Evolutionary conservation across 2,113 vertebrate genomes (phyloP).

Genomic region (Dicaeum eximium): DNA sequence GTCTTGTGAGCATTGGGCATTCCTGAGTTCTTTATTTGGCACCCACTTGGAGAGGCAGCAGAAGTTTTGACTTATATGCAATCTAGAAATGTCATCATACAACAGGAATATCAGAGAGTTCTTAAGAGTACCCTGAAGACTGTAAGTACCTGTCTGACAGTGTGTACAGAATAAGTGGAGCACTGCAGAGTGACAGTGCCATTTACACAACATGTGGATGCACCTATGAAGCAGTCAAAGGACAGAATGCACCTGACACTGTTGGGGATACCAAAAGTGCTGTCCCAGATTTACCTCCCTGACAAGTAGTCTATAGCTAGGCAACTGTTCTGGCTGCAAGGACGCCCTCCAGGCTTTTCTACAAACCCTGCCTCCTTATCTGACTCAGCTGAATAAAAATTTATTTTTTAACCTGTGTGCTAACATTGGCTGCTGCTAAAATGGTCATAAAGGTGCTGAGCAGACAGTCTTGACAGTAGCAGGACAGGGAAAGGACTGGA

Average conservation of each 20-base stretch:
- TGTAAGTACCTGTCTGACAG: background rate
- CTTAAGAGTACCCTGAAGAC: background rate
- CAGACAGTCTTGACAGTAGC: background rate
- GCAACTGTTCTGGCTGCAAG: background rate
- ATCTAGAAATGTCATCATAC: background rate
- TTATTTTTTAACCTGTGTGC: background rate
- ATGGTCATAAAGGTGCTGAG: background rate
- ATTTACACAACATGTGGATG: background rate
- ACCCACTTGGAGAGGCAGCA: background rate
- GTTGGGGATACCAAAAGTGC: background rate
- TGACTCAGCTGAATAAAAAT: background rate
- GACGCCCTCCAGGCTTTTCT: slow-evolving; percentile 5
- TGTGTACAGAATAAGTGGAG: background rate
- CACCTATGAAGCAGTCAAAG: background rate
- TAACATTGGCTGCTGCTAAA: background rate
- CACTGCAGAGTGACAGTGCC: background rate
- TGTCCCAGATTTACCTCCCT: background rate
- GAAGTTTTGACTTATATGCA: background rate
- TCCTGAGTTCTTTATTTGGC: background rate
- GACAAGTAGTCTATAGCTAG: background rate
- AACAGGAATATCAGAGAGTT: background rate
- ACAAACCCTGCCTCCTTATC: background rate
- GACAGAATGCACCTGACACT: background rate
- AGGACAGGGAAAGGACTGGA: background rate
- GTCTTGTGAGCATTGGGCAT: background rate